phyloP scores from a whole-genome alignment of 64 coral and sea anemone species.

The Montipora foliosa region DNA sequence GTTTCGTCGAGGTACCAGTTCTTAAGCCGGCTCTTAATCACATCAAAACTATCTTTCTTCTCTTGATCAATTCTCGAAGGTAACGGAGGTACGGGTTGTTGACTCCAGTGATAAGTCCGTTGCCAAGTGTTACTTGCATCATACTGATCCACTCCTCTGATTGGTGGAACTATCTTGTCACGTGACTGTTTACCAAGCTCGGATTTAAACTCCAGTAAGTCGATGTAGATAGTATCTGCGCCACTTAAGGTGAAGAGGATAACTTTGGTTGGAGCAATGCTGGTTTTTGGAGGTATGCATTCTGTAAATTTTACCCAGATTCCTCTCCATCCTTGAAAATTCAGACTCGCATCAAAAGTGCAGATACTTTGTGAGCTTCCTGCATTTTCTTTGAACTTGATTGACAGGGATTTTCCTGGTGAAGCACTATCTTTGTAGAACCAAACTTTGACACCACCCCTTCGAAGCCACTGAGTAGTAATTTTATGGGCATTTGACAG shows the following conservation, averaged over 20 bases:
- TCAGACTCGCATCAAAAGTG: background rate
- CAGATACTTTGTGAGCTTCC: background rate
- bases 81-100: background rate
- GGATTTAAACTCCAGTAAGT: constrained; percentile 55
- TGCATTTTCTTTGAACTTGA: background rate
- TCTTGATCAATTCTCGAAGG: background rate
- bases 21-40: constrained; percentile 44
- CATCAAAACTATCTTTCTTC: constrained; percentile 24
- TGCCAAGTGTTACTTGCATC: constrained; percentile 43
- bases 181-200: background rate
- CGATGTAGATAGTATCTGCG: constrained; percentile 52
- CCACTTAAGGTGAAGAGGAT: background rate
- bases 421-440: background rate
- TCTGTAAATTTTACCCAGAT: constrained; percentile 68
- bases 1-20: constrained; percentile 71
- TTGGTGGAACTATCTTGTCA: constrained; percentile 64
- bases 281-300: background rate
- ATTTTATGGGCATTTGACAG: background rate
- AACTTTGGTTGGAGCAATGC: background rate
- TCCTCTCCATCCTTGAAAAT: constrained; percentile 82
- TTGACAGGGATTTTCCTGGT: background rate
- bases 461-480: background rate
- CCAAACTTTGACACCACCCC: constrained; percentile 38
- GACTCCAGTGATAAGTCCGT: constrained; percentile 54
- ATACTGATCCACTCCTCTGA: background rate